Evolutionary conservation across 1,140 invertebrate genomes (phyloP).

Genomic region (Chelonus insularis): DNA sequence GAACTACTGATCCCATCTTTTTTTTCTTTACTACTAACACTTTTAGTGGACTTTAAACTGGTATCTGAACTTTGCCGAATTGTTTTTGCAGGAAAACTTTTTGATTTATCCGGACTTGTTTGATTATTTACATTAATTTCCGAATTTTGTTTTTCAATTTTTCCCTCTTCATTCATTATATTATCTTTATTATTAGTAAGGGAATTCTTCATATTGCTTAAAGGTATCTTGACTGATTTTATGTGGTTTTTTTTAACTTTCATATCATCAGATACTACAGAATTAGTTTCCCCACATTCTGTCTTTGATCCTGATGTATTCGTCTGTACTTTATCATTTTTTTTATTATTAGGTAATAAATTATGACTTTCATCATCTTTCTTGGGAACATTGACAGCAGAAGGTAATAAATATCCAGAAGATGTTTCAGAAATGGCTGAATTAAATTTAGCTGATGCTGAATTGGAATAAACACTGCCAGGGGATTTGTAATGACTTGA

Average conservation of each 20-base stretch:
- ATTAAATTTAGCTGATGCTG: constrained; percentile 51
- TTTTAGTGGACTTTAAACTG: constrained; percentile 30
- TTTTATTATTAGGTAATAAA: neutral
- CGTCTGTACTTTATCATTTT: neutral
- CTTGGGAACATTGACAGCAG: constrained; percentile 64
- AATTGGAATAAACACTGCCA: constrained; percentile 66
- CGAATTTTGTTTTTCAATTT: constrained; percentile 21
- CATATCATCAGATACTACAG: too few species aligned
- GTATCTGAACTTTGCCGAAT: constrained; percentile 28
- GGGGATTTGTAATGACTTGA: constrained; percentile 63
- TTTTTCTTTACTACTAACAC: constrained; percentile 28
- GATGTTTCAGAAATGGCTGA: constrained; percentile 67
- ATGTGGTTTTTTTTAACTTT: too few species aligned
- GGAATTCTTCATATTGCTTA: too few species aligned
- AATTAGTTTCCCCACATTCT: too few species aligned
- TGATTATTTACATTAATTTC: too few species aligned
- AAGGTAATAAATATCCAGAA: constrained; percentile 73
- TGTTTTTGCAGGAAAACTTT: too few species aligned
- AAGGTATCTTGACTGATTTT: too few species aligned
- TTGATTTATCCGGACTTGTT: constrained; percentile 29
- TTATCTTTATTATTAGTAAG: too few species aligned
- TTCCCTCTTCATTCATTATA: too few species aligned
- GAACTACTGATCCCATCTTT: too few species aligned
- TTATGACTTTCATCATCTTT: constrained; percentile 13
- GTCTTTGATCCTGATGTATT: neutral